Base-by-base conservation (phyloP, 2,888 invertebrate species). In the Napeogenes sylphis region DNA sequence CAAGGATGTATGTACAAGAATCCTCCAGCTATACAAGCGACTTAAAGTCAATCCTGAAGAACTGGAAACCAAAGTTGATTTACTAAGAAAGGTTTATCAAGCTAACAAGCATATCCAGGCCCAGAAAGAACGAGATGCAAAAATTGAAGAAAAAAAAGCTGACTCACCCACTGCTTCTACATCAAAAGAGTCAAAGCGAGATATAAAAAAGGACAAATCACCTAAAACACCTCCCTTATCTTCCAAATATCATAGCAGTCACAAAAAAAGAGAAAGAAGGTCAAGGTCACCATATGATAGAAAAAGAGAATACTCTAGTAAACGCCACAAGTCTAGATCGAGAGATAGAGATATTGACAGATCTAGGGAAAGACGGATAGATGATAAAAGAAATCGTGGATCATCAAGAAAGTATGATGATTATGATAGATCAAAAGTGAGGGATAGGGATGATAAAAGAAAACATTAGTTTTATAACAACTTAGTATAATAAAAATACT, bases 21-120 rank as follows among this genome's bases (percentile, higher is more conserved):
- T 99, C 68, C 90, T 98, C 65, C 93, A 94, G 70, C 90, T 99
- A 0, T 99, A 99, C 80, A 94, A 93, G 63, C 92, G 98, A 60
- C 87, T 94, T 3, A 97, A 97, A 92, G 96, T 96, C 53, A 91
- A 91, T 69, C 87, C 92, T 0, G 91, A 91, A 45, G 90, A 89
- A 47, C 71, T 91, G 46, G 91, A 91, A 65, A 75, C 68, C 47
- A 90, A 89, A 74, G 84, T 91, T 1, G 91, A 91, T 8, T 59
- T 76, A 6, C 73, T 90, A 33, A 78, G 82, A 53, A 84, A 81
- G 70, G 74, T 91, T 4, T 91, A 91, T 65, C 91, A 91, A 77
- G 89, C 90, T 0, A 91, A 91, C 58, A 90, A 87, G 62, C 80
- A 86, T 14, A 81, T 85, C 3, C 85, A 86, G 70, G 85, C 85